Base-by-base conservation (phyloP, 2,113 vertebrate genomes). In the Sardina pilchardus region DNA sequence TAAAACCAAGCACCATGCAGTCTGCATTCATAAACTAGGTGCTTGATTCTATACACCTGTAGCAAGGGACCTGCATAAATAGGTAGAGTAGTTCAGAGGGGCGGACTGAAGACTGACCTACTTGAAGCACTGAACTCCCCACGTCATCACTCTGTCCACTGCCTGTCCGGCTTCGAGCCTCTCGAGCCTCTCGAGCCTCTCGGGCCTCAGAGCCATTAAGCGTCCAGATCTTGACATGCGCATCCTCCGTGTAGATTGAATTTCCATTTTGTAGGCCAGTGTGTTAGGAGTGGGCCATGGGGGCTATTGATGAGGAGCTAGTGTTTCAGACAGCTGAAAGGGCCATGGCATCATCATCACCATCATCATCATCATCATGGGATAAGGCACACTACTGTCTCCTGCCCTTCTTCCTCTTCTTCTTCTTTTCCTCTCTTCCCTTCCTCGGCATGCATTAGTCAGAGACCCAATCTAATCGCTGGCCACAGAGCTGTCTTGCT, bases 191-290 rank as follows among this genome's bases (percentile, higher is more conserved):
- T 78, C 30, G 16, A 39, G 71, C 26, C 71, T 78, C 71, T 36
- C 71, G 71, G 30, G 34, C 34, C 71, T 78, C 71, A 17, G 71
- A 78, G 71, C 71, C 71, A 78, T 78, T 78, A 78, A 10, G 71
- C 16, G 30, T 3, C 10, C 71, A 36, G 71, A 5, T 30, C 71
- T 83, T 88, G 88, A 90, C 88, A 91, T 91, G 82, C 59, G 84
- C 91, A 91, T 92, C 91, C 84, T 88, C 89, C 83, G 82, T 81
- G 71, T 90, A 89, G 91, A 94, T 93, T 90, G 86, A 85, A 88
- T 94, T 94, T 88, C 90, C 87, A 89, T 88, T 86, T 78, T 90
- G 86, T 88, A 87, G 89, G 50, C 87, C 81, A 53, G 88, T 39
- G 85, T 84, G 89, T 86, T 90, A 88, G 89, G 86, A 90, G 88